These are phyloP conservation scores for Penaeus indicus DNA, from an alignment of 1,140 invertebrate species.

Conservation along the genomic window DNA sequence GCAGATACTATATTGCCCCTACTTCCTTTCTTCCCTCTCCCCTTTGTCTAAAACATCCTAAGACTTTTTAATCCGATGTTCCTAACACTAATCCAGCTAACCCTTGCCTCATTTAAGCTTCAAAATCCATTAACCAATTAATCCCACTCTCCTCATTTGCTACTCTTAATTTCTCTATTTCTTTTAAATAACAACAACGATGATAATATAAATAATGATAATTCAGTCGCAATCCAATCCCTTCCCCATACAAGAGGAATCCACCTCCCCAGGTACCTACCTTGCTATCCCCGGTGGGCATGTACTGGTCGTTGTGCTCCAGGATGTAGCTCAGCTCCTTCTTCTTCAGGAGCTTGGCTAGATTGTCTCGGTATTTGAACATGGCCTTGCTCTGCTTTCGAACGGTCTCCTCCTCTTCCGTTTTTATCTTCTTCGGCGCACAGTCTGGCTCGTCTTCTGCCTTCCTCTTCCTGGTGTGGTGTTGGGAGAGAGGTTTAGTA, in stretches of 20 bases:
- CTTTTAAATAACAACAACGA: too few species aligned
- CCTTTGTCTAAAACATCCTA: too few species aligned
- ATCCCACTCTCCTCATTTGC: too few species aligned
- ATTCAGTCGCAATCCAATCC: too few species aligned
- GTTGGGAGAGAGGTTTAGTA: background rate
- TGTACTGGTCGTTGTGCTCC: conserved; percentile 80
- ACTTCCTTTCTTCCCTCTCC: too few species aligned
- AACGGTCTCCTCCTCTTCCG: conserved; percentile 60
- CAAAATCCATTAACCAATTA: too few species aligned
- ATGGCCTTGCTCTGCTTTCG: conserved; percentile 85
- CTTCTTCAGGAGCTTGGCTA: conserved; percentile 73
- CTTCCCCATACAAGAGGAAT: background rate
- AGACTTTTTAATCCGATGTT: too few species aligned
- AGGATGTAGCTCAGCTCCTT: conserved; percentile 78
- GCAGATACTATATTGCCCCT: too few species aligned
- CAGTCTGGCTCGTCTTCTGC: conserved; percentile 67
- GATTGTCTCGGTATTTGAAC: conserved; percentile 78
- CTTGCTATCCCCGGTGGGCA: conserved; percentile 76
- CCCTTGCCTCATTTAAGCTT: too few species aligned
- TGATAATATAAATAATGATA: too few species aligned
- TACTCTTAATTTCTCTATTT: too few species aligned
- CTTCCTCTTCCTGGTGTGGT: conserved; percentile 69
- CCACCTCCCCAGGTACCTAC: conserved; percentile 70
- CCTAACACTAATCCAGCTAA: too few species aligned
- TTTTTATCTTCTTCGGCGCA: conserved; percentile 64